Percentiles rank a stretch among this genome's conserved stretches.
Evolutionary conservation across 1,140 invertebrate genomes (phyloP).

Genomic region (Atopsyche davidsoni): DNA sequence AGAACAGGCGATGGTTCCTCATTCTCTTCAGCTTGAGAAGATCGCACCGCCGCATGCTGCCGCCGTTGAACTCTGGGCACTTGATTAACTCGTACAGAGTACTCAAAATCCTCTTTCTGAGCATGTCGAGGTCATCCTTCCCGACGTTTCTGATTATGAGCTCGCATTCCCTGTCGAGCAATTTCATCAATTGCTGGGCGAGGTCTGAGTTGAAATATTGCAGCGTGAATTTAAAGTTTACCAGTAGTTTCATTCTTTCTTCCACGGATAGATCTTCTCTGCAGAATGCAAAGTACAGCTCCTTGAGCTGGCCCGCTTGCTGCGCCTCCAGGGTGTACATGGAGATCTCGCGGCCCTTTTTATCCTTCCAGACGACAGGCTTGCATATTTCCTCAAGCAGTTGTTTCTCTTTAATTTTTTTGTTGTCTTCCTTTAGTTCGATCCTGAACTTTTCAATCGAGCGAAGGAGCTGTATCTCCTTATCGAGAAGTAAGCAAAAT

Average conservation of each 20-base stretch:
- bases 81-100: slow-evolving; percentile 50
- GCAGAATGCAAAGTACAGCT: slow-evolving; percentile 51
- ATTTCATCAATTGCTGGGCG: slow-evolving; percentile 48
- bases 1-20: slow-evolving; percentile 45
- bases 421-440: slow-evolving; percentile 48
- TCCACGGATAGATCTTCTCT: slow-evolving; percentile 43
- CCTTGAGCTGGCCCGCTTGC: slow-evolving; percentile 54
- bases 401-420: slow-evolving; percentile 48
- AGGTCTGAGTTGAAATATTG: slow-evolving; percentile 49
- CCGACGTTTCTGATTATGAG: slow-evolving; percentile 49
- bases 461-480: slow-evolving; percentile 57
- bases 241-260: slow-evolving; percentile 52
- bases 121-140: slow-evolving; percentile 44
- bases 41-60: slow-evolving; percentile 46
- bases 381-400: slow-evolving; percentile 58
- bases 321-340: slow-evolving; percentile 63
- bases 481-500: slow-evolving; percentile 55
- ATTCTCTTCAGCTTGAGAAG: slow-evolving; percentile 45
- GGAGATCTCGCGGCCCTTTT: slow-evolving; percentile 50
- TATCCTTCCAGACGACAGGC: slow-evolving; percentile 55
- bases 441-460: slow-evolving; percentile 54
- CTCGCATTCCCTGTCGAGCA: slow-evolving; percentile 57
- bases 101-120: slow-evolving; percentile 53
- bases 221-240: slow-evolving; percentile 51
- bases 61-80: slow-evolving; percentile 48